Conservation (phyloP, 2,113 vertebrate genomes). For the Erpornis zantholeuca region DNA sequence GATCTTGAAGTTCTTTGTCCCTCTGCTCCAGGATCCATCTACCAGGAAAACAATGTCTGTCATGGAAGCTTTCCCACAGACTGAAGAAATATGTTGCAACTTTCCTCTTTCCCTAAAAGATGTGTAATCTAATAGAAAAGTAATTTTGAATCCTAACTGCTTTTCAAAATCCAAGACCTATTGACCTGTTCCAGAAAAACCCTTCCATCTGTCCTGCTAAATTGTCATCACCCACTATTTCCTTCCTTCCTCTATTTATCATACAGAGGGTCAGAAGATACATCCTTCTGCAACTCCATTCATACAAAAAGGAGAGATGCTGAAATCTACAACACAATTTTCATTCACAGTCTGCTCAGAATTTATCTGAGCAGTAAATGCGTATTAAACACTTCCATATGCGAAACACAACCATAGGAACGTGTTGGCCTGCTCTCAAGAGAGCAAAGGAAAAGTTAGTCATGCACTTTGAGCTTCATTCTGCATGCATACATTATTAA, state of each 20-base stretch:
- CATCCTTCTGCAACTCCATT: background rate
- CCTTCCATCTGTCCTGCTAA: background rate
- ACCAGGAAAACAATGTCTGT: constrained; percentile 65
- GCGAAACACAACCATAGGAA: background rate
- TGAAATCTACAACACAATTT: background rate
- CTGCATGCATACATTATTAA: background rate
- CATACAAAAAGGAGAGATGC: background rate
- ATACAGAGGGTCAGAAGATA: background rate
- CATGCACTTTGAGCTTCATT: background rate
- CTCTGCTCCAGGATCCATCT: constrained; percentile 30
- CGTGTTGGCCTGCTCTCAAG: background rate
- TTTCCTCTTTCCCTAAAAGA: background rate
- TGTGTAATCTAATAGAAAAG: background rate
- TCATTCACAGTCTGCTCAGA: background rate
- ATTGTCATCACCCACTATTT: background rate
- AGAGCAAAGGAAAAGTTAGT: background rate
- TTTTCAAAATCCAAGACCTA: background rate
- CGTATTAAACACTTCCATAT: background rate
- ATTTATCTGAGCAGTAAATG: background rate
- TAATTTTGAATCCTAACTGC: background rate
- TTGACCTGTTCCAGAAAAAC: background rate
- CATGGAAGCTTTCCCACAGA: constrained; percentile 42
- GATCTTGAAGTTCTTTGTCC: background rate
- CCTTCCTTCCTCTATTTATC: background rate
- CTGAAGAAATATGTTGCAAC: background rate